These are phyloP conservation scores for Elysia crispata DNA, from an alignment of 2,888 invertebrate genomes.

Conservation along the genomic window DNA sequence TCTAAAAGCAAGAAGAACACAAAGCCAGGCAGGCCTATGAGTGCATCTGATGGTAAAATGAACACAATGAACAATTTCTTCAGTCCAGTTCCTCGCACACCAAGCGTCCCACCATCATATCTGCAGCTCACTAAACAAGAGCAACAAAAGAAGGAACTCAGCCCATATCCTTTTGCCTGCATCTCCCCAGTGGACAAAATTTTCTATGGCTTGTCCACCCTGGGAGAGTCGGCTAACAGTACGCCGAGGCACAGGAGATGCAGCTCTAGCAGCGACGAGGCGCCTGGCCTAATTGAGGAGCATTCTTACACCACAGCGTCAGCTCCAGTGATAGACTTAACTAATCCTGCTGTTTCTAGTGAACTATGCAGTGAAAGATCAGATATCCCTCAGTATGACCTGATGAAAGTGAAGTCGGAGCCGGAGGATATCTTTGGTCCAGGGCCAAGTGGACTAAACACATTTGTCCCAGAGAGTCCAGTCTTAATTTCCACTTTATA, in stretches of 20 bases:
- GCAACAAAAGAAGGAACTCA: not conserved
- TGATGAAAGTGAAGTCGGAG: not conserved
- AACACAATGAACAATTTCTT: constrained; percentile 24
- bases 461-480: not conserved
- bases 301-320: constrained; percentile 2
- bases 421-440: not conserved
- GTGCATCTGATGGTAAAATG: not conserved
- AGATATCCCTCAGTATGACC: not conserved
- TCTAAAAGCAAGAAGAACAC: no score
- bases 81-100: constrained; percentile 4
- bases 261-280: not conserved
- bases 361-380: not conserved
- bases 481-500: no score
- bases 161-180: constrained; percentile 24
- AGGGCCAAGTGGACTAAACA: not conserved
- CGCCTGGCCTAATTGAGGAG: not conserved
- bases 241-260: not conserved
- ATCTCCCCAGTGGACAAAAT: not conserved
- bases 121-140: no score
- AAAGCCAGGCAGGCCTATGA: not conserved
- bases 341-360: not conserved
- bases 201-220: not conserved
- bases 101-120: not conserved
- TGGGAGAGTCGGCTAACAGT: no score
- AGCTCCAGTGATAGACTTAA: not conserved